Base-by-base conservation (phyloP, 2,888 invertebrate genomes). In the Lathronympha strigana region DNA sequence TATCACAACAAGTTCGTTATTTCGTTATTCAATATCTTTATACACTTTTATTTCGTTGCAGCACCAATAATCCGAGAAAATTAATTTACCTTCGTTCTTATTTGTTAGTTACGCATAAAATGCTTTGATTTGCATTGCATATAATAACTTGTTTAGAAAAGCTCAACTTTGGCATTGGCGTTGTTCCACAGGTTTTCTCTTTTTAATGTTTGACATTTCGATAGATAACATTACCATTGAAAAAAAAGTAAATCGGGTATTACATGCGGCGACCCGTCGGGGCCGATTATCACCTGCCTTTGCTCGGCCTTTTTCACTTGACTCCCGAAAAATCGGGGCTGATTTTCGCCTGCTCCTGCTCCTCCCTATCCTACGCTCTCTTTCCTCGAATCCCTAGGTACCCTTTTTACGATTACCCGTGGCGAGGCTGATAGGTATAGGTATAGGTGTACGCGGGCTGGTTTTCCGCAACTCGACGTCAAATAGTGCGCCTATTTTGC, bases 181-280 rank as follows among this genome's bases (percentile, higher is more conserved):
- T 47, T 53, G 19, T 31, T 57, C 43, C 58, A 25, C 31, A 50
- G 25, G n/a, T 25, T 53, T 5, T 21, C 8, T 43, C 43, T 31
- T 51, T 58, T 23, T 25, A 43, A 40, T 17, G 40, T 3, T n/a
- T 47, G 47, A 23, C 47, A 47, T 23, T 47, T 45, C 9, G 9
- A 15, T 45, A 17, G 45, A 33, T 63, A 50, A 63, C 63, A 53
- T 64, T 51, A 17, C 58, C 51, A 50, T 28, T 36, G 33, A 51
- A 61, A 51, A 51, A 45, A 45, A 45, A 21, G 43, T 43, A 8
- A 19, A 19, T 8, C 11, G 19, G 11, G 17, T n/a, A n/a, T 17
- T 40, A n/a, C n/a, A n/a, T 38, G 3, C 6, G 3, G 25, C 25
- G 25, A 4, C 6, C 25, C 25, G 25, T 25, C n/a, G n/a, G n/a